phyloP scores from a whole-genome alignment of 2,888 invertebrate genomes.

The Xestoiulus laeticollis region DNA sequence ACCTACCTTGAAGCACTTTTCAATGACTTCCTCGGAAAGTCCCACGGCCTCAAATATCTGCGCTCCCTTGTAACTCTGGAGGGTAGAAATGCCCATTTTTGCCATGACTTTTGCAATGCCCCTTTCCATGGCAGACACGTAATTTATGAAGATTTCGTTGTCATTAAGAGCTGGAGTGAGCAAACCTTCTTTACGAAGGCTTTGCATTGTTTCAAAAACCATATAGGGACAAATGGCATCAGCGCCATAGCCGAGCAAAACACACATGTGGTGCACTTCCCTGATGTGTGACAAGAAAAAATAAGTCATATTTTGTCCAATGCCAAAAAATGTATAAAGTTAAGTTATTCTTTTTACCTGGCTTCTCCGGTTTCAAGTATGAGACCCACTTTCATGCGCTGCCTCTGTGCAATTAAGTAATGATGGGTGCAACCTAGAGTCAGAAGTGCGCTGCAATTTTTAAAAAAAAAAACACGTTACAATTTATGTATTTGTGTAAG shows the following conservation, averaged over 20 bases:
- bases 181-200: constrained; percentile 85
- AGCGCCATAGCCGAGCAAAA: constrained; percentile 94
- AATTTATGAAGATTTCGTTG: constrained; percentile 82
- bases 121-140: constrained; percentile 88
- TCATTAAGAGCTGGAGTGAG: constrained; percentile 80
- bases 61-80: constrained; percentile 98
- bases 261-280: constrained; percentile 93
- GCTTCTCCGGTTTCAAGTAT: constrained; percentile 97
- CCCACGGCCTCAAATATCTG: constrained; percentile 99
- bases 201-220: constrained; percentile 90
- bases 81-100: constrained; percentile 99
- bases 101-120: constrained; percentile 97
- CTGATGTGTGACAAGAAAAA: constrained; percentile 59
- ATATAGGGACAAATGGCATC: constrained; percentile 98
- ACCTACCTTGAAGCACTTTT: constrained; percentile 84
- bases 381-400: constrained; percentile 95
- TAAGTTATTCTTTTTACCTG: constrained; percentile 67
- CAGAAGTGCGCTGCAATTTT: constrained; percentile 75
- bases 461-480: constrained; percentile 36
- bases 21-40: constrained; percentile 87
- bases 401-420: constrained; percentile 90
- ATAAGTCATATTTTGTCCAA: neutral
- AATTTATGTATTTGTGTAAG: neutral
- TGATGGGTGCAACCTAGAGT: constrained; percentile 95
- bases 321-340: neutral